Evolutionary conservation across 1,140 invertebrate species (phyloP).

Genomic region (Belonocnema kinseyi): DNA sequence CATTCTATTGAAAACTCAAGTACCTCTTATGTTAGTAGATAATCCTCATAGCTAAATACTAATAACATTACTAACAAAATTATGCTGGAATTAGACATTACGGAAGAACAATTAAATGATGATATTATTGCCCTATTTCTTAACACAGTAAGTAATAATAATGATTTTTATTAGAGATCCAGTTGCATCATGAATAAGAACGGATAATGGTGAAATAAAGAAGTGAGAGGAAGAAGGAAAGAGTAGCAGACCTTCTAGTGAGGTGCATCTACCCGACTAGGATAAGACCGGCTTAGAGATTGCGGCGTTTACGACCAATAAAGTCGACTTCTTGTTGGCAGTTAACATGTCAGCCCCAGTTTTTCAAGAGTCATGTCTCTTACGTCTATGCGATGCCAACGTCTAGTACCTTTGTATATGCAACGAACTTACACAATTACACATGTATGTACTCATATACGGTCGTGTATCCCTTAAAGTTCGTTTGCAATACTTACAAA

Average conservation of each 20-base stretch:
- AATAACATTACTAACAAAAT: neutral
- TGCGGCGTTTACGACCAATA: conserved; percentile 71
- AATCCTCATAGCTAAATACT: neutral
- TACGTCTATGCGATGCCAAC: conserved; percentile 40
- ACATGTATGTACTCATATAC: neutral
- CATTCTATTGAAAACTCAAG: neutral
- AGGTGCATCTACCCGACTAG: conserved; percentile 46
- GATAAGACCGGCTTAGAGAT: conserved; percentile 65
- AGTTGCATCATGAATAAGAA: conserved; percentile 27
- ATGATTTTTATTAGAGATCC: conserved; percentile 1
- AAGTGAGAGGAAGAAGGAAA: conserved; percentile 12
- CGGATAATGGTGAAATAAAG: conserved; percentile 17
- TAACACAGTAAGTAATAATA: neutral
- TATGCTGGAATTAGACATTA: neutral
- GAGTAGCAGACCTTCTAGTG: conserved; percentile 24
- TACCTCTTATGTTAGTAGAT: neutral
- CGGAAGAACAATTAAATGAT: conserved; percentile 25
- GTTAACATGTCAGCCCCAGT: conserved; percentile 72
- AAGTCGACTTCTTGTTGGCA: conserved; percentile 70
- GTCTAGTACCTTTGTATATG: conserved; percentile 8
- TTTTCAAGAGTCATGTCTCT: conserved; percentile 62
- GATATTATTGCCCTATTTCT: neutral
- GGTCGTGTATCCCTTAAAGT: neutral
- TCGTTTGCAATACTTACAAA: neutral
- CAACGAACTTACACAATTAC: conserved; percentile 25